phyloP scores from a whole-genome alignment of 2,888 invertebrate species.

The Rhagonycha lutea region DNA sequence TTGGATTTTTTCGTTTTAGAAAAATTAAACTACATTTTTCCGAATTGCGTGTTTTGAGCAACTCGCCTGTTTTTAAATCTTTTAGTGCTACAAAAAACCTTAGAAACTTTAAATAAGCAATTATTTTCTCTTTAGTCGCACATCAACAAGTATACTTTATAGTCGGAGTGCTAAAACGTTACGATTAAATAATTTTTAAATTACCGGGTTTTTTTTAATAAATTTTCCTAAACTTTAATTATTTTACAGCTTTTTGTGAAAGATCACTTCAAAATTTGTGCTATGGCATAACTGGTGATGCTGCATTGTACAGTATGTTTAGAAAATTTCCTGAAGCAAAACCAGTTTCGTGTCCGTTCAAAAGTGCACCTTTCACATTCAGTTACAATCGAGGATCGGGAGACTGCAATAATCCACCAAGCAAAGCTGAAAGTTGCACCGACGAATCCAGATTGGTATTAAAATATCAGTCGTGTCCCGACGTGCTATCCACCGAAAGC shows the following conservation, averaged over 20 bases:
- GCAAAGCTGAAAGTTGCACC: constrained; percentile 82
- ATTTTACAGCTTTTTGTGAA: constrained; percentile 64
- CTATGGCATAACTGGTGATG: constrained; percentile 71
- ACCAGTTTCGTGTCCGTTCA: constrained; percentile 75
- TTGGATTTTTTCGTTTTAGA: background rate
- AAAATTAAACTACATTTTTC: background rate
- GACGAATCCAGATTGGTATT: constrained; percentile 79
- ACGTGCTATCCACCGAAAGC: constrained; percentile 76
- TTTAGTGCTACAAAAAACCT: background rate
- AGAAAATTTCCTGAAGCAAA: constrained; percentile 69
- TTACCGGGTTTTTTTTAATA: background rate
- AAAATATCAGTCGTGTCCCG: constrained; percentile 82
- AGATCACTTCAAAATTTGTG: constrained; percentile 66
- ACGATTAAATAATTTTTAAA: too few species aligned
- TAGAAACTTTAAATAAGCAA: background rate
- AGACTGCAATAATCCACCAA: constrained; percentile 75
- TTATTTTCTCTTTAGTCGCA: background rate
- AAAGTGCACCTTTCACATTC: constrained; percentile 79
- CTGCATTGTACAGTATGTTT: constrained; percentile 75
- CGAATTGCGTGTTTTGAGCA: background rate
- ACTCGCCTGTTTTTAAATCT: background rate
- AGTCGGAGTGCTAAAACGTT: background rate
- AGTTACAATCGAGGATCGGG: constrained; percentile 76
- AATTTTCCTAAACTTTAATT: constrained; percentile 5
- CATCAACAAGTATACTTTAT: background rate